A percentile compares a stretch with the other conserved stretches of the same genome.
Evolutionary conservation across 2,797 vertebrate genomes (phyloP).

Genomic region (Hydrocynus forskahlii): DNA sequence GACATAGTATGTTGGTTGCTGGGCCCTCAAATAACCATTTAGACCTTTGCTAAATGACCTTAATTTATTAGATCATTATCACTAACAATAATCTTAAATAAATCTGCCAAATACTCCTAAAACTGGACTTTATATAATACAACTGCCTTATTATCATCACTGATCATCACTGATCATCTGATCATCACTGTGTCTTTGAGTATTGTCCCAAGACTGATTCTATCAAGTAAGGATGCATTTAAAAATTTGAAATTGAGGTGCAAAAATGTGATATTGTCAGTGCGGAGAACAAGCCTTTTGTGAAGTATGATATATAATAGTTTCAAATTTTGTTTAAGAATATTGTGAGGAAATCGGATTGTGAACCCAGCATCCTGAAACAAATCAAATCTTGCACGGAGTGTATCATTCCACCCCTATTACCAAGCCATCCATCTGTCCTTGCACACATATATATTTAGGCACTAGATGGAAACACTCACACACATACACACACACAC

Average conservation of each 20-base stretch:
- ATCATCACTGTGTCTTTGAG: slow-evolving; percentile 29
- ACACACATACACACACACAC: not conserved
- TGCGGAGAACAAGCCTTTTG: too few species aligned
- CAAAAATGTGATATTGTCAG: too few species aligned
- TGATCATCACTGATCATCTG: too few species aligned
- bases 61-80: not conserved
- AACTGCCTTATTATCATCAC: slow-evolving; percentile 19
- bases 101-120: not conserved
- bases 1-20: not conserved
- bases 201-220: slow-evolving; percentile 33
- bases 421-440: slow-evolving; percentile 15
- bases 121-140: slow-evolving; percentile 31
- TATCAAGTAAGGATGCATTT: too few species aligned
- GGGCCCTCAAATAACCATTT: too few species aligned
- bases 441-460: slow-evolving; percentile 15
- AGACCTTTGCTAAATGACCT: not conserved
- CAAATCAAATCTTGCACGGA: too few species aligned
- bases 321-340: too few species aligned
- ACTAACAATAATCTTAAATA: not conserved
- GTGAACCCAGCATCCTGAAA: too few species aligned
- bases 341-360: too few species aligned
- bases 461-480: not conserved
- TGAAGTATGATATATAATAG: too few species aligned
- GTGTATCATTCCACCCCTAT: too few species aligned
- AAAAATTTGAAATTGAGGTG: too few species aligned